These are phyloP conservation scores for Pao palembangensis DNA, from an alignment of 2,113 vertebrate genomes.

Conservation along the genomic window DNA sequence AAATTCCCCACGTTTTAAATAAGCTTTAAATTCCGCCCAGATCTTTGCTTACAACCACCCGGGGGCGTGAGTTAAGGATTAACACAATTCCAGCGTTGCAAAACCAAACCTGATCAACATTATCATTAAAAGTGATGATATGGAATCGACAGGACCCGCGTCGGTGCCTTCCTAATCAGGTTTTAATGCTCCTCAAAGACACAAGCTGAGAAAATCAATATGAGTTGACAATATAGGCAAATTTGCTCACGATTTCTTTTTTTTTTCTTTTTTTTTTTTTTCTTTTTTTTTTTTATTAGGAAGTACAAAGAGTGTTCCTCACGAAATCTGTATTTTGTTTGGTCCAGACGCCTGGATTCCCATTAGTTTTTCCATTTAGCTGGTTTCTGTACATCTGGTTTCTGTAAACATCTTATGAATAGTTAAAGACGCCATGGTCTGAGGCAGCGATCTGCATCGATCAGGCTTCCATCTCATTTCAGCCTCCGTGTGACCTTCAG, in stretches of 20 bases:
- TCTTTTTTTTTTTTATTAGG: too few relatives aligned
- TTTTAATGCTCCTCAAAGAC: too few relatives aligned
- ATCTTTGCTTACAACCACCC: too few relatives aligned
- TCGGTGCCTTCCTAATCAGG: too few relatives aligned
- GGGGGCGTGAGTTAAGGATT: too few relatives aligned
- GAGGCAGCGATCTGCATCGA: slow-evolving; percentile 6
- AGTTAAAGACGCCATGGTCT: slow-evolving; percentile 4
- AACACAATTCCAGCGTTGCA: too few relatives aligned
- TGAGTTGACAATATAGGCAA: background rate
- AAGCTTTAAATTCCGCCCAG: too few relatives aligned
- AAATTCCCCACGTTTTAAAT: too few relatives aligned
- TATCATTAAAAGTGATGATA: too few relatives aligned
- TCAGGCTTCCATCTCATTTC: background rate
- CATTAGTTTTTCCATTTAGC: slow-evolving; percentile 2
- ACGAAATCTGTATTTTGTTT: background rate
- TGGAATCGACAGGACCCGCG: too few relatives aligned
- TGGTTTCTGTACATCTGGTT: background rate
- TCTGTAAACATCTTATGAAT: slow-evolving; percentile 12
- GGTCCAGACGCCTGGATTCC: background rate
- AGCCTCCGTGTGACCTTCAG: slow-evolving; percentile 1
- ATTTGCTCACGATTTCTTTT: background rate
- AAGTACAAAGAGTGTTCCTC: background rate
- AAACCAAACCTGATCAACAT: too few relatives aligned
- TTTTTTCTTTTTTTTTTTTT: too few relatives aligned
- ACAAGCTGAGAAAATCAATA: background rate